Percentiles rank a stretch among this genome's conserved stretches.
These are phyloP conservation scores for Phoxinus dragarum DNA, from an alignment of 2,797 vertebrate genomes.

Conservation along the genomic window DNA sequence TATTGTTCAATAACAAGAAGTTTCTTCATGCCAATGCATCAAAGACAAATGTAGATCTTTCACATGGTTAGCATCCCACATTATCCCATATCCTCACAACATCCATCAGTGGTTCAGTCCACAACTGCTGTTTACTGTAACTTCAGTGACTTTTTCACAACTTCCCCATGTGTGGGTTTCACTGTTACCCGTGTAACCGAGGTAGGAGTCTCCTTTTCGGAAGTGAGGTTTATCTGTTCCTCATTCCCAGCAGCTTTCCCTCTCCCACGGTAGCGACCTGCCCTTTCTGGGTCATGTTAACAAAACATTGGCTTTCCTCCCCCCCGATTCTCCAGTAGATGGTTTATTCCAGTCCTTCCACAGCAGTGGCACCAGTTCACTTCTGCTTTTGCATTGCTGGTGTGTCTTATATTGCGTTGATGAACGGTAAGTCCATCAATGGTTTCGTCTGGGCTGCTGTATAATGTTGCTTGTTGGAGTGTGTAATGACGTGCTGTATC, in stretches of 20 bases:
- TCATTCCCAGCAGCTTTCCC: slow-evolving; percentile 18
- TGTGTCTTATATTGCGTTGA: neutral
- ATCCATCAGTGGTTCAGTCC: neutral
- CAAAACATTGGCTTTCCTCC: slow-evolving; percentile 25
- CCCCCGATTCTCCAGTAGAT: slow-evolving; percentile 27
- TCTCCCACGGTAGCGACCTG: slow-evolving; percentile 38
- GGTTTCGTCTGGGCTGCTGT: neutral
- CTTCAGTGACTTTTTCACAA: slow-evolving; percentile 9
- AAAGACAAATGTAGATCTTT: neutral
- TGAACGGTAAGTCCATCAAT: slow-evolving; percentile 47
- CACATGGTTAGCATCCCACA: slow-evolving; percentile 13
- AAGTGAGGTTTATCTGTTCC: slow-evolving; percentile 53
- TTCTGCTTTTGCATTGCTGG: slow-evolving; percentile 44
- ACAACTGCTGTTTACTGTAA: neutral
- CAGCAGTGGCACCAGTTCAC: slow-evolving; percentile 18
- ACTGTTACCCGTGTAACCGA: slow-evolving; percentile 10
- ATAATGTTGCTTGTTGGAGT: neutral
- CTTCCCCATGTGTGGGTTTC: slow-evolving; percentile 1
- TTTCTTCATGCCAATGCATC: neutral
- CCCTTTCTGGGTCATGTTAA: slow-evolving; percentile 39
- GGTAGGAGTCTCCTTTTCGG: slow-evolving; percentile 45
- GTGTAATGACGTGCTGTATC: neutral
- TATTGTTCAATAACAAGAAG: neutral
- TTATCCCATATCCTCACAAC: neutral
- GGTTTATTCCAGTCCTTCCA: slow-evolving; percentile 47